A percentile compares a stretch with the other conserved stretches of the same genome.
Evolutionary conservation across 2,113 vertebrate species (phyloP).

Genomic region (Brachypodius melanocephalos): DNA sequence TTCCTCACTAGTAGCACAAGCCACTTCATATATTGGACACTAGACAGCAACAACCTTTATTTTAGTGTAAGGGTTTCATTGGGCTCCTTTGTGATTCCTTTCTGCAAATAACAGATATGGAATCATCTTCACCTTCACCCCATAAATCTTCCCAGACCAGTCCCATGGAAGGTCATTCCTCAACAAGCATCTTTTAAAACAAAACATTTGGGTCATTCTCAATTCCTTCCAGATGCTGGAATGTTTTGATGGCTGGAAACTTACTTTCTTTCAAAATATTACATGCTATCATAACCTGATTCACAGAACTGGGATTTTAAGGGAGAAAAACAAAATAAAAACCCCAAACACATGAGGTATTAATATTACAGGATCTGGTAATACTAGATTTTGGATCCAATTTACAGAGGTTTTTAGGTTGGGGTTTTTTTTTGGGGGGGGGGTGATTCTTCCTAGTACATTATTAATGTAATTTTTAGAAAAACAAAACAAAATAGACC

Average conservation of each 20-base stretch:
- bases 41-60: neutral
- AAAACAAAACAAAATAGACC: neutral
- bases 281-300: neutral
- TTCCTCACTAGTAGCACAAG: neutral
- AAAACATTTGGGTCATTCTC: neutral
- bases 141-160: neutral
- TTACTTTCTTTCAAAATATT: neutral
- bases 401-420: neutral
- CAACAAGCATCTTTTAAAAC: neutral
- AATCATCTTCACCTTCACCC: neutral
- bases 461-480: neutral
- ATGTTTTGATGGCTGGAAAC: neutral
- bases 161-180: neutral
- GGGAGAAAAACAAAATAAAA: neutral
- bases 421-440: too few relatives aligned
- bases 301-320: neutral
- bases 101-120: neutral
- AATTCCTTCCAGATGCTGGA: neutral
- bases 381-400: neutral
- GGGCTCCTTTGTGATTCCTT: neutral
- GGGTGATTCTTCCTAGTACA: neutral
- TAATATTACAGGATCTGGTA: neutral
- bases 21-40: neutral
- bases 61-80: neutral
- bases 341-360: neutral